Base-by-base conservation (phyloP, 53 echinoderm and acorn worm species). In the Astropecten irregularis region DNA sequence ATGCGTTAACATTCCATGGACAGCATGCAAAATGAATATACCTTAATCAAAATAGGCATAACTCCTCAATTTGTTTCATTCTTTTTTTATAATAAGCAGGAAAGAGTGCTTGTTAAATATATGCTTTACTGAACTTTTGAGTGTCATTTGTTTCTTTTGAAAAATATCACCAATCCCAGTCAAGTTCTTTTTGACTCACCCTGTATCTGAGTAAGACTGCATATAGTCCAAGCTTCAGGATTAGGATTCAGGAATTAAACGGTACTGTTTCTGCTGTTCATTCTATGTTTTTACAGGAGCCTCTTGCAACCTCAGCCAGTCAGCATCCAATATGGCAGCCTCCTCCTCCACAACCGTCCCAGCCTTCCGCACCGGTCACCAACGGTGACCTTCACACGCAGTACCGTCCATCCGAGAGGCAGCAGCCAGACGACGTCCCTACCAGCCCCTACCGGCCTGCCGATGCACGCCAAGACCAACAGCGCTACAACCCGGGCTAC, bases 351-450 rank as follows among this genome's bases (percentile, higher is more conserved):
- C 18, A 33, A 19, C 5, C 79, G 13, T 42, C 79, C 26, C 79
- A 79, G 47, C 63, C 60, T 7, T 27, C 61, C 61, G 21, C 33
- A 62, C 79, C 79, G 23, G 79, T 62, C 10, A 39, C 79, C 15
- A 79, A 79, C 21, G 79, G 79, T 25, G 79, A 79, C 31, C 21
- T 79, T 9, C 79, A 79, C 48, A 31, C 66, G 49, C 71, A 49
- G 4, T 51, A 71, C 71, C 52, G 25, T 3, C 44, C 44, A 15
- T 1, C 36, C 14, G 74, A 74, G 56, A 15, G 20, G 19, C 64
- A 64, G 37, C 64, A n/a, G 8, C 3, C 42, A 22, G 10, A 19
- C 26, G 61, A 60, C 57, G 44, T 9, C 5, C 48, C 10, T 44
- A 11, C 26, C 48, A 79, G 79, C 62, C 79, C 79, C 23, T 79